These are phyloP conservation scores for Sebastes vulpes DNA, from an alignment of 2,797 vertebrate species.

Conservation along the genomic window DNA sequence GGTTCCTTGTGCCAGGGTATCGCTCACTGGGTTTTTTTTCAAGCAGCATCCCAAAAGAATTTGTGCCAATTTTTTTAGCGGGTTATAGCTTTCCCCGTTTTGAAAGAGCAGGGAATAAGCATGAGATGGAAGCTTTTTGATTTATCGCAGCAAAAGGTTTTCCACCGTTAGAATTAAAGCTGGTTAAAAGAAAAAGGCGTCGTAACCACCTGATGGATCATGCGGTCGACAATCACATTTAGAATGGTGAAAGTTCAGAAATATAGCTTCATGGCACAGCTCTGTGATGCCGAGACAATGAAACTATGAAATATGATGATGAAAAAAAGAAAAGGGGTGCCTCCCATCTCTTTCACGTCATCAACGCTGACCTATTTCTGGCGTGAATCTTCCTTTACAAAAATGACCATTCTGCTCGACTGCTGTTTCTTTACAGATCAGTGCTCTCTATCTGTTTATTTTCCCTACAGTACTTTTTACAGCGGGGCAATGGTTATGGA, in stretches of 20 bases:
- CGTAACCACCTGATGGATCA: slow-evolving; percentile 32
- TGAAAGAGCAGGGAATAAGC: slow-evolving; percentile 7
- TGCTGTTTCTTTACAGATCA: slow-evolving; percentile 6
- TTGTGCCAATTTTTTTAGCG: slow-evolving; percentile 32
- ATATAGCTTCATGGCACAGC: not conserved
- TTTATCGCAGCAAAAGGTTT: slow-evolving; percentile 37
- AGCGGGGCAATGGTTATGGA: slow-evolving; percentile 38
- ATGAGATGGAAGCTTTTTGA: slow-evolving; percentile 23
- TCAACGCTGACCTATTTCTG: slow-evolving; percentile 25
- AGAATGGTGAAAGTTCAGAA: not conserved
- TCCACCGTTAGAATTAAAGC: slow-evolving; percentile 28
- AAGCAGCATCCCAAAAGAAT: not conserved
- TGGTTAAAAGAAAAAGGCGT: slow-evolving; percentile 33
- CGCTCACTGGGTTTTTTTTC: not conserved
- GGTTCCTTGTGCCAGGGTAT: slow-evolving; percentile 38
- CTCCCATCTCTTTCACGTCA: slow-evolving; percentile 47
- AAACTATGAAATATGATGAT: slow-evolving; percentile 4
- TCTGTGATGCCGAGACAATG: not conserved
- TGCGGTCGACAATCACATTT: slow-evolving; percentile 39
- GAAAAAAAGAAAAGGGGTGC: not conserved
- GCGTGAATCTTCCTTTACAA: not conserved
- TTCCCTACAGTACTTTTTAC: slow-evolving; percentile 21
- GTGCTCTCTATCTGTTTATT: slow-evolving; percentile 50
- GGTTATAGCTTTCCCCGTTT: slow-evolving; percentile 26
- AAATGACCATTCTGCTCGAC: slow-evolving; percentile 50